Evolutionary conservation across 2,797 vertebrate genomes (phyloP).

Genomic region (Ctenopoma kingsleyae): DNA sequence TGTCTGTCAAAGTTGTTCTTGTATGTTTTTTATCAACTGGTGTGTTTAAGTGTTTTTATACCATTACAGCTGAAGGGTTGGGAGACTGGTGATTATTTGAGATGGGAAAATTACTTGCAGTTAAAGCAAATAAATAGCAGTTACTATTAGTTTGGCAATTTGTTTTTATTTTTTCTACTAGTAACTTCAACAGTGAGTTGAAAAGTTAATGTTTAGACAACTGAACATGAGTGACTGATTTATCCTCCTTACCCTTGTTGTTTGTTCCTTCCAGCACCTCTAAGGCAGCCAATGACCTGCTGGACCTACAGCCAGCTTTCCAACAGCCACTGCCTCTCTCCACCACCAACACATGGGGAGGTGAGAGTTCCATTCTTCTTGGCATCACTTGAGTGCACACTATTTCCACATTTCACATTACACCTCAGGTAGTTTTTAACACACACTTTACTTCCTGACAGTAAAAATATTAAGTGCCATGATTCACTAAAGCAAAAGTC

Average conservation of each 20-base stretch:
- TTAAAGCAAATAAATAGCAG: not conserved
- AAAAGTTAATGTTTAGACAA: conserved; percentile 3
- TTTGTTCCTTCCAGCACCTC: conserved; percentile 84
- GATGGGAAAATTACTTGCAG: too few species aligned
- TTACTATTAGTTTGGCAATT: not conserved
- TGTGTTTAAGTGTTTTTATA: too few species aligned
- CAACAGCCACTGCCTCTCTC: conserved; percentile 89
- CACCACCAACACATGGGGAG: conserved; percentile 92
- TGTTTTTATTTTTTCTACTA: not conserved
- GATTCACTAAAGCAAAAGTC: not conserved
- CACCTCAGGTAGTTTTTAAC: not conserved
- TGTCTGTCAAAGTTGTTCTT: too few species aligned
- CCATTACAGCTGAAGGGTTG: too few species aligned
- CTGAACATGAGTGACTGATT: conserved; percentile 19
- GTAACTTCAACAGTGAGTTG: not conserved
- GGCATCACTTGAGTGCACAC: not conserved
- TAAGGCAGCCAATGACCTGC: conserved; percentile 93
- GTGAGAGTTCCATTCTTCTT: conserved; percentile 80
- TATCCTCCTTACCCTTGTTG: conserved; percentile 32
- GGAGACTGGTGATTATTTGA: too few species aligned
- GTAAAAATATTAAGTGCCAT: too few species aligned
- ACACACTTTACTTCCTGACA: not conserved
- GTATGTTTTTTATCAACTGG: too few species aligned
- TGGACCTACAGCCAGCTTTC: conserved; percentile 96
- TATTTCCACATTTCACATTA: not conserved